A percentile compares a stretch with the other conserved stretches of the same genome.
phyloP scores from a whole-genome alignment of 2,888 invertebrate genomes.

The Oscheius sp. region DNA sequence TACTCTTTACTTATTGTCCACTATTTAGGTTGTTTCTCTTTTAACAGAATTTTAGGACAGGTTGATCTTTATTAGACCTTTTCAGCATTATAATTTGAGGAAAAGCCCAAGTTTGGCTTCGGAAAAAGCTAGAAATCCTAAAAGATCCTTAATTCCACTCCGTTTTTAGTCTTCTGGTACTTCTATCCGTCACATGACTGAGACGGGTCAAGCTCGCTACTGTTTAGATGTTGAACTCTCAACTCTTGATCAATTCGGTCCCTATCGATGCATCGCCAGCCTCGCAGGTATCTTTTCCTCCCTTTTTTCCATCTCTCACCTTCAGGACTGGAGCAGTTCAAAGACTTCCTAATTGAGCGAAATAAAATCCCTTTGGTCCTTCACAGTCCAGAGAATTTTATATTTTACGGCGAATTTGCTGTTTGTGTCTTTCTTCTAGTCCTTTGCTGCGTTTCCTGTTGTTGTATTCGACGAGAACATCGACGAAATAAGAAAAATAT shows the following conservation, averaged over 20 bases:
- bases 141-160: background rate
- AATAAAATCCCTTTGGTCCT: constrained; percentile 47
- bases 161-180: constrained; percentile 31
- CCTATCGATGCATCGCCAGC: constrained; percentile 42
- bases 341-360: constrained; percentile 41
- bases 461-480: constrained; percentile 19
- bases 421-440: constrained; percentile 45
- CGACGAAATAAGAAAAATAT: constrained; percentile 8
- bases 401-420: constrained; percentile 47
- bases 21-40: too few relatives aligned
- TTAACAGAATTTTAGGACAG: too few relatives aligned
- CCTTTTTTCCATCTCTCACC: background rate
- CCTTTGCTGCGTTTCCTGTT: constrained; percentile 24
- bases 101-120: too few relatives aligned
- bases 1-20: too few relatives aligned
- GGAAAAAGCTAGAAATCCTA: too few relatives aligned
- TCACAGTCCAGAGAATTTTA: constrained; percentile 42
- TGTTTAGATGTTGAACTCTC: constrained; percentile 41
- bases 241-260: constrained; percentile 36
- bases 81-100: too few relatives aligned
- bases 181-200: constrained; percentile 41
- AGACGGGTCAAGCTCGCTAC: constrained; percentile 43
- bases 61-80: too few relatives aligned
- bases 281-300: constrained; percentile 31
- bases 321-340: constrained; percentile 17